Evolutionary conservation across 2,888 invertebrate genomes (phyloP), one percentile per base, ranked within the genome.

Genomic region (Brachyptera risi): DNA sequence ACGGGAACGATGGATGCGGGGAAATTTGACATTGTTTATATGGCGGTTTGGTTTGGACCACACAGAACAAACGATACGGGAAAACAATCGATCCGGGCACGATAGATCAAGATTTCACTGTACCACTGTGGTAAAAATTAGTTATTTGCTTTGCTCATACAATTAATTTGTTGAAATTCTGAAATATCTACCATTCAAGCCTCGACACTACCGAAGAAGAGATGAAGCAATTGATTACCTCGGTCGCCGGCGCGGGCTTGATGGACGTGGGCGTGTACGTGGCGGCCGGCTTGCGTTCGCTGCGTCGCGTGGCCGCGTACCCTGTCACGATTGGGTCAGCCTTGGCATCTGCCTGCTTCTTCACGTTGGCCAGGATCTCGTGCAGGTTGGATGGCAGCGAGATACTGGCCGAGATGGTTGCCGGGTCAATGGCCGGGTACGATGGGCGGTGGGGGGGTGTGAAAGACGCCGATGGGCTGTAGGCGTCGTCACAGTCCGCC

Each of bases 311-410:
- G 3, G 47, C 51, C 17, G 42, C 60, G 57, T 70, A 70, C 35
- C 68, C 68, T 44, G 67, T 66, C 7, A 71, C 69, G 51, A 71
- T 71, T 1, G 71, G 70, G 64, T 71, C 71, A 15, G 61, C 47
- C 21, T 47, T 47, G 5, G 47, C 4, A 56, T 64, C 59, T 21
- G 42, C 49, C 31, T 54, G 75, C 24, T 77, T 74, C 61, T 90
- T 89, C 65, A 92, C 89, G 67, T 87, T 90, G 58, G 91, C 90
- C 65, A 92, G 77, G 67, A 92, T 92, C 74, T 90, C 91, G 68
- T 90, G 88, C 58, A 92, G 76, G 76, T 92, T 90, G 35, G 89
- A 86, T 1, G 92, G 92, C 68, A 92, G 79, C 15, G 88, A 85
- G 68, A 92, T 92, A 51, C 51, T 35, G 57, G 61, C 7, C 13